phyloP scores from a whole-genome alignment of 2,113 vertebrate species.

The Thymallus thymallus region DNA sequence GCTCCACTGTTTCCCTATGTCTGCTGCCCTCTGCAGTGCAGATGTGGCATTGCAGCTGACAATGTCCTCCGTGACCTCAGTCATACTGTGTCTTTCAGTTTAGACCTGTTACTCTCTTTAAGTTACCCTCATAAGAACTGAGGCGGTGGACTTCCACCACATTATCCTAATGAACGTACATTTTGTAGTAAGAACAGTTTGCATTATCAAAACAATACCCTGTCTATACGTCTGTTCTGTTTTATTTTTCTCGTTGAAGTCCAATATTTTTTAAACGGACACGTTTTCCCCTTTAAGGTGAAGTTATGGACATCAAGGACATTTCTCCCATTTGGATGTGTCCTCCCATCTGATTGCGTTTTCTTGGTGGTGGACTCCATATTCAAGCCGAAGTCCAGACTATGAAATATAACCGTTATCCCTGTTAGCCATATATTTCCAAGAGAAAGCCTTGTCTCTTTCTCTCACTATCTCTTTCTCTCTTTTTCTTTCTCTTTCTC shows the following conservation, averaged over 20 bases:
- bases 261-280: not conserved
- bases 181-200: no score
- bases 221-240: not conserved
- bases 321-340: not conserved
- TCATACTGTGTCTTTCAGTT: not conserved
- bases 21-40: conserved; percentile 69
- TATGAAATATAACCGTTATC: not conserved
- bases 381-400: not conserved
- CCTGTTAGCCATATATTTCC: not conserved
- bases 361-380: not conserved
- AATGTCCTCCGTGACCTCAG: not conserved
- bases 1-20: not conserved
- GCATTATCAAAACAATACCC: not conserved
- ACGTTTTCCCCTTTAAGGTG: not conserved
- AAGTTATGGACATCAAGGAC: not conserved
- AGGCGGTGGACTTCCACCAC: no score
- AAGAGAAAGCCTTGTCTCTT: no score
- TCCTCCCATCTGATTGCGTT: not conserved
- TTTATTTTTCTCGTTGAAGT: not conserved
- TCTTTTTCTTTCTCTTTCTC: no score
- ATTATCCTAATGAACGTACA: no score
- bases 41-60: conserved; percentile 8
- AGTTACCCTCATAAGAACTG: no score
- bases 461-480: no score
- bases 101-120: not conserved